phyloP scores from a whole-genome alignment of 2,113 vertebrate species.

The Dicentrarchus labrax region DNA sequence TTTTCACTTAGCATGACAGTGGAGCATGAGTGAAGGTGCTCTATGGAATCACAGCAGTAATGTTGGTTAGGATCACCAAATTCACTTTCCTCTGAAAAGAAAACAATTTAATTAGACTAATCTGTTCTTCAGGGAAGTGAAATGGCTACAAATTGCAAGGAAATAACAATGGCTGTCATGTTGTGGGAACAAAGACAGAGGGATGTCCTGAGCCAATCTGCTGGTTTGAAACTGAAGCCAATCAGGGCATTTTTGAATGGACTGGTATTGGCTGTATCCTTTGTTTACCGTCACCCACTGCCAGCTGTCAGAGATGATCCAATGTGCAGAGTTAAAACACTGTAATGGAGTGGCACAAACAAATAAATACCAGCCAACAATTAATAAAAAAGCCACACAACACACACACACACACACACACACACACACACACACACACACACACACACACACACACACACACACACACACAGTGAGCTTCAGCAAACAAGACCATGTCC shows the following conservation, averaged over 20 bases:
- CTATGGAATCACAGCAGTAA: conserved; percentile 13
- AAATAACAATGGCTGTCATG: conserved; percentile 41
- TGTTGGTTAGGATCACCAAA: conserved; percentile 7
- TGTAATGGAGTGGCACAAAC: conserved; percentile 19
- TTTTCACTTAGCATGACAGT: conserved; percentile 39
- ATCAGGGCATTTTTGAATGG: conserved; percentile 2
- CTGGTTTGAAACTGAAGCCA: conserved; percentile 8
- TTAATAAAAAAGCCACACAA: too few relatives aligned
- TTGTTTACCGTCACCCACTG: conserved; percentile 39
- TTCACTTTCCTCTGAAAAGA: conserved; percentile 44
- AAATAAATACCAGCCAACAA: conserved; percentile 32
- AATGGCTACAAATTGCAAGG: background rate
- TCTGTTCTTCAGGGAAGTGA: conserved; percentile 29
- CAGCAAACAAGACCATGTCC: conserved; percentile 7
- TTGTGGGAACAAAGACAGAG: conserved; percentile 32
- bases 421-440: too few relatives aligned
- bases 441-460: too few relatives aligned
- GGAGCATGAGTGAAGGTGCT: background rate
- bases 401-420: too few relatives aligned
- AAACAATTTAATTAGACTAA: conserved; percentile 47
- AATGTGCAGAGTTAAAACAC: conserved; percentile 24
- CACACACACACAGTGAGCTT: background rate
- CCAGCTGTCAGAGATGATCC: conserved; percentile 28
- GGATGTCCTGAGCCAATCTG: conserved; percentile 41
- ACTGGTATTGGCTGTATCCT: conserved; percentile 6